Base-by-base conservation (phyloP, 2,113 vertebrate species). In the Sula dactylatra region DNA sequence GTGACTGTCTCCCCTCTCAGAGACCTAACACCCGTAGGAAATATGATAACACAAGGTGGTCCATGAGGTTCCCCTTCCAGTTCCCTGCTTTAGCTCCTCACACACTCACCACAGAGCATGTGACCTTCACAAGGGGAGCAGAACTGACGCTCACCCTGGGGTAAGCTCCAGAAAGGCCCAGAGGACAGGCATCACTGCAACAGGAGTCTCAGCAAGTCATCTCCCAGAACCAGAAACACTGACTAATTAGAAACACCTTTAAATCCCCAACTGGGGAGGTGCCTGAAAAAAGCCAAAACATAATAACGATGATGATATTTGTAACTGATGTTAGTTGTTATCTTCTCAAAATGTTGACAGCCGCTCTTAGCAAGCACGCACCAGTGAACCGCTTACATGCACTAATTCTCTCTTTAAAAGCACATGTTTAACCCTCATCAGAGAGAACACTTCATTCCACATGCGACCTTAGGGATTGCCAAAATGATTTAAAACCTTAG, bases 321-420 rank as follows among this genome's bases (percentile, higher is more conserved):
- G 44, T 82, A 95, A 95, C 44, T 69, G 81, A 82, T 93, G 84
- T 95, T 95, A 82, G 71, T 96, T 82, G 74, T 88, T 96, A 91
- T 66, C 66, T 3, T 85, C 78, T 91, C 58, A 79, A 76, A 93
- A 94, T 26, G 73, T 91, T 97, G 94, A 95, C 89, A 95, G 90
- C 84, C 88, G 79, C 87, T 93, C 74, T 97, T 93, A 90, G 45
- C 78, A 90, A 95, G 82, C 54, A 72, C 1, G 1, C 73, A 89
- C 58, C 61, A 89, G 40, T 56, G 85, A 96, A 87, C 7, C 79
- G 70, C 78, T 91, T 72, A 85, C 36, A 93, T 50, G 56, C 44
- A 36, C 56, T 85, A 91, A 94, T 91, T 89, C 84, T 91, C 82
- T 71, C 54, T 91, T 69, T 36, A 94, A 94, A 92, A 56, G 49